Percentiles rank a stretch among this genome's conserved stretches.
Conservation (phyloP, 2,888 invertebrate genomes). For the Abscondita cerata region DNA sequence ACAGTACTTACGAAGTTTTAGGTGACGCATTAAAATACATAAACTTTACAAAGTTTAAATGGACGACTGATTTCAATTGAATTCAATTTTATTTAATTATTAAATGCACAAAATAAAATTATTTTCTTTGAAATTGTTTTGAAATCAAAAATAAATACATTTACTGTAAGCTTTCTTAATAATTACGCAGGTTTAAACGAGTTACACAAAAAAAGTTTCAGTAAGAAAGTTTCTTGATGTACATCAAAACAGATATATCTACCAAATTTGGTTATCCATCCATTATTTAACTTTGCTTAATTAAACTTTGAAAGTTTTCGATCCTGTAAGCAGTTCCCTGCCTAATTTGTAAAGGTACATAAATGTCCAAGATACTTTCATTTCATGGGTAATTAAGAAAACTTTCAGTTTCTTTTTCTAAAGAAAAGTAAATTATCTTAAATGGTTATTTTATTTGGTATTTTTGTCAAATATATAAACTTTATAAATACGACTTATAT, state of each 20-base stretch:
- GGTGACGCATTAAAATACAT: too few species aligned
- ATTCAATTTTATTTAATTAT: too few species aligned
- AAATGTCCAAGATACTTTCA: conserved; percentile 12
- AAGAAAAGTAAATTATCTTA: conserved; percentile 6
- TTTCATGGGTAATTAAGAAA: conserved; percentile 12
- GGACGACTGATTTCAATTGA: too few species aligned
- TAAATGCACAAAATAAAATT: too few species aligned
- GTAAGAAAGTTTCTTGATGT: background rate
- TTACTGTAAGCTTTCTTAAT: too few species aligned
- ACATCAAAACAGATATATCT: conserved; percentile 5
- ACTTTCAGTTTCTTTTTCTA: conserved; percentile 5
- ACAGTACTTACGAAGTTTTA: too few species aligned
- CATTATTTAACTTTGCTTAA: conserved; percentile 12
- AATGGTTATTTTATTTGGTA: background rate
- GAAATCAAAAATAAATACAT: too few species aligned
- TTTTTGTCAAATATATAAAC: background rate
- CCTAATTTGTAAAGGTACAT: conserved; percentile 8
- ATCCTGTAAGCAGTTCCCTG: conserved; percentile 5
- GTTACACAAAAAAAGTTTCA: too few species aligned
- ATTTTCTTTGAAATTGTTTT: too few species aligned
- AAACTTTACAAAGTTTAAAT: too few species aligned
- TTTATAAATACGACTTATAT: background rate
- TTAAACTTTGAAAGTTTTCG: conserved; percentile 9
- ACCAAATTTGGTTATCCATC: conserved; percentile 2
- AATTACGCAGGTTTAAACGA: too few species aligned